Conservation (phyloP, 2,113 vertebrate species). For the Plotosus lineatus region DNA sequence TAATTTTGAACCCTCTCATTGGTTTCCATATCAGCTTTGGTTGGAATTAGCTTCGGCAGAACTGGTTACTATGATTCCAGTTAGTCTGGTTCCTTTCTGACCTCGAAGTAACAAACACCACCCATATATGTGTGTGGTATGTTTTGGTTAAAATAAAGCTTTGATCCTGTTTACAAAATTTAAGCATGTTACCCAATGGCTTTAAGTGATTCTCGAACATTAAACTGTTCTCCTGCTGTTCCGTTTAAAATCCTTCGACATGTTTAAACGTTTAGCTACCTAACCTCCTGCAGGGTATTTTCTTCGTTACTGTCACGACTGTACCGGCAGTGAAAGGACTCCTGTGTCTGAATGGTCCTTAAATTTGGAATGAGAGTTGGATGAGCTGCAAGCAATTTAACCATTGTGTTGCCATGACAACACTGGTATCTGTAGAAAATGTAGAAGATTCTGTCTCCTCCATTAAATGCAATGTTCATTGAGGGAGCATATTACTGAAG, state of each 20-base stretch:
- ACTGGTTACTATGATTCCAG: constrained; percentile 26
- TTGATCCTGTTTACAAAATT: neutral
- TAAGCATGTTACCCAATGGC: neutral
- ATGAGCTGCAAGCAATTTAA: constrained; percentile 45
- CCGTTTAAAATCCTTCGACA: constrained; percentile 8
- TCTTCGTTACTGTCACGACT: constrained; percentile 18
- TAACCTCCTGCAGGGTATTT: neutral
- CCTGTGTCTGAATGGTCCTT: constrained; percentile 45
- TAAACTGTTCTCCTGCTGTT: constrained; percentile 12
- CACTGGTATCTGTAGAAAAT: constrained; percentile 49
- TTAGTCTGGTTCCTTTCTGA: constrained; percentile 2
- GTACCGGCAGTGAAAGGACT: constrained; percentile 36
- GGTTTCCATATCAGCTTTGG: constrained; percentile 46
- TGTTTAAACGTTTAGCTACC: constrained; percentile 25
- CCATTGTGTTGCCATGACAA: constrained; percentile 58
- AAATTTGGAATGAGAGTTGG: constrained; percentile 46
- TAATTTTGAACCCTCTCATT: constrained; percentile 9
- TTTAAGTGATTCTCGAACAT: neutral
- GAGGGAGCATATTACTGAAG: constrained; percentile 19
- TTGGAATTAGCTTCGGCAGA: constrained; percentile 24
- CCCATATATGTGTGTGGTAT: constrained; percentile 1
- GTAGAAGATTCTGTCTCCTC: constrained; percentile 43
- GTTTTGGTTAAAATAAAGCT: neutral
- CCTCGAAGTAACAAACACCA: constrained; percentile 30
- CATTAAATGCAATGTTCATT: constrained; percentile 35